These are phyloP conservation scores for Troides helena DNA, from an alignment of 2,888 invertebrate genomes.

Conservation along the genomic window DNA sequence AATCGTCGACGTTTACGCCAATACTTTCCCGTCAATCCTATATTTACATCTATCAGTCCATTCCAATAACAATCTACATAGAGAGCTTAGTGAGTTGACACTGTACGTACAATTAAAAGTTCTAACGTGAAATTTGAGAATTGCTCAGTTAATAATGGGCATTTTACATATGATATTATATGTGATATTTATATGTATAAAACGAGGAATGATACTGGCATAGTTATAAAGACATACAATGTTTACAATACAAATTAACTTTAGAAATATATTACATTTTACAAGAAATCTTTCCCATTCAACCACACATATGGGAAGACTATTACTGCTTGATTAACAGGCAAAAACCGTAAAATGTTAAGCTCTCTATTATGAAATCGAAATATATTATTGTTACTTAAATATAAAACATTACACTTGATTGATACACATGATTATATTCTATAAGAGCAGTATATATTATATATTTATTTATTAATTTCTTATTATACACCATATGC, in stretches of 20 bases:
- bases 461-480: too few species aligned
- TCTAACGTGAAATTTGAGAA: too few species aligned
- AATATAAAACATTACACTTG: not conserved
- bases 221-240: not conserved
- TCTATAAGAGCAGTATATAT: not conserved
- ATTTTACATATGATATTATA: not conserved
- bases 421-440: not conserved
- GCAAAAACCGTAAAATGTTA: not conserved
- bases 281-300: too few species aligned
- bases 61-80: slow-evolving; percentile 29
- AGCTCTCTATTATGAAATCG: not conserved
- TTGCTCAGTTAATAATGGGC: too few species aligned
- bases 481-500: too few species aligned
- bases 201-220: not conserved
- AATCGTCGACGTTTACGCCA: not conserved
- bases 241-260: too few species aligned
- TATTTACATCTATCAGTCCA: slow-evolving; percentile 47
- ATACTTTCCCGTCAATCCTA: slow-evolving; percentile 1
- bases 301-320: not conserved
- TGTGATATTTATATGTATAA: not conserved
- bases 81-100: slow-evolving; percentile 1
- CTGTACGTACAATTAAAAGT: not conserved
- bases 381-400: not conserved
- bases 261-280: too few species aligned
- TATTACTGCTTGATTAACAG: not conserved